phyloP scores from a whole-genome alignment of 2,888 invertebrate species.

The Steinernema scapterisci region DNA sequence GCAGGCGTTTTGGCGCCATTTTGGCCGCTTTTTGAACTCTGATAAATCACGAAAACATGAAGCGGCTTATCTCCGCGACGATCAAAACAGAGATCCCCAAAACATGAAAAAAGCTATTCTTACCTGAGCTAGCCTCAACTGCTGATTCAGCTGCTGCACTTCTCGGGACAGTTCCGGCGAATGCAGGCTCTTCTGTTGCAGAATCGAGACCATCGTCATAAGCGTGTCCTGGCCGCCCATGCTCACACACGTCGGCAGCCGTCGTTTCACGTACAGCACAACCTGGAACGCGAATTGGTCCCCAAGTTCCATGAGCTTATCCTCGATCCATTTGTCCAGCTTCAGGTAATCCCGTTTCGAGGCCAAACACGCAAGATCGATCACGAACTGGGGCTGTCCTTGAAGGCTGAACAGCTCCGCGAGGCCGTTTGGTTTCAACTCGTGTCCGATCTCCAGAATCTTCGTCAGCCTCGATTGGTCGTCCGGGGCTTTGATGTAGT shows the following conservation, averaged over 20 bases:
- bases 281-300: slow-evolving; percentile 52
- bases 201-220: background rate
- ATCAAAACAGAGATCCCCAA: too few species aligned
- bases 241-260: slow-evolving; percentile 34
- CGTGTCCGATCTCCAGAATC: slow-evolving; percentile 77
- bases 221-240: slow-evolving; percentile 27
- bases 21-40: background rate
- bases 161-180: background rate
- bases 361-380: slow-evolving; percentile 95
- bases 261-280: slow-evolving; percentile 45
- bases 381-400: slow-evolving; percentile 84
- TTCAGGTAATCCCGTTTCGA: slow-evolving; percentile 95
- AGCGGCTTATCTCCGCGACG: background rate
- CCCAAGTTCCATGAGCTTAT: slow-evolving; percentile 80
- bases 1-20: too few species aligned
- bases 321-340: slow-evolving; percentile 95
- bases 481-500: slow-evolving; percentile 80
- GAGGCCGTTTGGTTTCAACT: slow-evolving; percentile 73
- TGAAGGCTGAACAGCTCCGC: slow-evolving; percentile 87
- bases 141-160: background rate
- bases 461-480: slow-evolving; percentile 91
- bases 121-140: slow-evolving; percentile 19
- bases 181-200: slow-evolving; percentile 24
- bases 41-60: background rate
- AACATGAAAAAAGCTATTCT: background rate